phyloP scores from a whole-genome alignment of 2,797 vertebrate genomes.

The Nasua narica region DNA sequence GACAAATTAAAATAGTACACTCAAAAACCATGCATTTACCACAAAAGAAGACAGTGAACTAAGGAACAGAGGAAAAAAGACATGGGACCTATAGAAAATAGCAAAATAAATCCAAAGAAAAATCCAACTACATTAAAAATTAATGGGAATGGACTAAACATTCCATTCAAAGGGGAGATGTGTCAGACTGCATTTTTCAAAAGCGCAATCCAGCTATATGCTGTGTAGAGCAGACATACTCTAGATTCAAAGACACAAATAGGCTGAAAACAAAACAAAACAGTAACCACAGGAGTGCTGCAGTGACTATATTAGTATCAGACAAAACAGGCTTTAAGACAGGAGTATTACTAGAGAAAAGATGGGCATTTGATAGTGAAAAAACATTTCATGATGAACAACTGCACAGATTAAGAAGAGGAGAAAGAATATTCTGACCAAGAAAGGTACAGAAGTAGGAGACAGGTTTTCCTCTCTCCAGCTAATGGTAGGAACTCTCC shows the following conservation, averaged over 20 bases:
- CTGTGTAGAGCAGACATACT: background rate
- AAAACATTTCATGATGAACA: background rate
- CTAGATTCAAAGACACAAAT: background rate
- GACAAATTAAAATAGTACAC: background rate
- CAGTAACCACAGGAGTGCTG: background rate
- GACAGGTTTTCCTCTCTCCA: background rate
- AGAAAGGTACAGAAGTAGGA: background rate
- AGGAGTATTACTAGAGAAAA: background rate
- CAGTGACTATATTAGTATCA: background rate
- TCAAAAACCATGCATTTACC: background rate
- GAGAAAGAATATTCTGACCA: background rate
- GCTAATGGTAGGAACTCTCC: background rate
- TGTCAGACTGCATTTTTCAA: background rate
- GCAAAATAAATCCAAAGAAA: background rate
- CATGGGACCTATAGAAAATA: background rate
- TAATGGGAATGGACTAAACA: background rate
- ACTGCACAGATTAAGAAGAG: background rate
- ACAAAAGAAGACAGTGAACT: background rate
- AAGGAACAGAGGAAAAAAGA: background rate
- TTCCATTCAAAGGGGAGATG: background rate
- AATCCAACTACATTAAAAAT: background rate
- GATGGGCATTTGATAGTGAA: background rate
- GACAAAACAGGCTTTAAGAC: background rate
- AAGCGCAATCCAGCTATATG: background rate
- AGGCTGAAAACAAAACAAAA: background rate